These are phyloP conservation scores for Nomada flava DNA, from an alignment of 2,888 invertebrate species.

Conservation along the genomic window DNA sequence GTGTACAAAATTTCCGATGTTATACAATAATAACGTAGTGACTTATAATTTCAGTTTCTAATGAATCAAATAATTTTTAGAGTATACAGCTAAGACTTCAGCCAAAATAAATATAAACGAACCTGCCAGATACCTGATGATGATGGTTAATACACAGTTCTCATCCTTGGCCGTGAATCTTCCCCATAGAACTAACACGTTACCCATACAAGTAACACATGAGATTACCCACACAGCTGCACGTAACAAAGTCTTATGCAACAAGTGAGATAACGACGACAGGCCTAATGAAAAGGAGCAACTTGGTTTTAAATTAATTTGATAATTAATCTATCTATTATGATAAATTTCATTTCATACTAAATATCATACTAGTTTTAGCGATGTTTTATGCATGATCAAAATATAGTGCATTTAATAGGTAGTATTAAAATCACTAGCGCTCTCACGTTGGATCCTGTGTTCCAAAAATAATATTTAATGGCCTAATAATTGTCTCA, in stretches of 20 bases:
- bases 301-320: background rate
- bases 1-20: too few species aligned
- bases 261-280: constrained; percentile 87
- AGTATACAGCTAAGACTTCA: too few species aligned
- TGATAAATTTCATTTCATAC: background rate
- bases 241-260: constrained; percentile 86
- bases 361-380: background rate
- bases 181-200: constrained; percentile 87
- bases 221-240: constrained; percentile 88
- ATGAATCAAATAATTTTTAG: too few species aligned
- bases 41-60: too few species aligned
- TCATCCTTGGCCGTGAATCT: constrained; percentile 87
- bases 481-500: background rate
- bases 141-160: constrained; percentile 87
- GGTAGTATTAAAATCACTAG: background rate
- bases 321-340: background rate
- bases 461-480: background rate
- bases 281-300: constrained; percentile 82
- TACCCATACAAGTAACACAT: constrained; percentile 87
- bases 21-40: too few species aligned
- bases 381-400: background rate
- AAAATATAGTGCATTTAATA: background rate
- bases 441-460: background rate
- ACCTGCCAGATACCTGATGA: constrained; percentile 88
- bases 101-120: constrained; percentile 45